Evolutionary conservation across 2,797 vertebrate genomes (phyloP), one percentile per base, ranked within the genome.

Genomic region (Benthosema pterotum): DNA sequence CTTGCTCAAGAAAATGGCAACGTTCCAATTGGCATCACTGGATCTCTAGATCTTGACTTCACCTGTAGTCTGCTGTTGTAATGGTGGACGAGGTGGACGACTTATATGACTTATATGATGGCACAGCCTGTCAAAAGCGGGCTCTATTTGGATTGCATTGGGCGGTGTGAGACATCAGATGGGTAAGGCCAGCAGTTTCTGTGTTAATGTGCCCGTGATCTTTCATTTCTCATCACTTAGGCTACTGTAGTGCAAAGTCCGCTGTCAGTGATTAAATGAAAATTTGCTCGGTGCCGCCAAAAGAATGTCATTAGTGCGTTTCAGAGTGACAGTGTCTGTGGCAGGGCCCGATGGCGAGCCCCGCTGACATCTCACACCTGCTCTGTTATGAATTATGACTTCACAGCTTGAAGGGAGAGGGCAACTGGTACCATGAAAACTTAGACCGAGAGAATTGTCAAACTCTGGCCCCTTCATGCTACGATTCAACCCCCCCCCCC

Each of bases 331-430:
- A 48, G 57, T 38, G 32, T 68, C 79, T 58, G 54, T 28, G 38
- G 57, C 54, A 32, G 61, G 42, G 63, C 59, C 55, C 52, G 49
- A 62, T 75, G 65, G 11, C 49, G 58, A 67, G 63, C 59, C 59
- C 68, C 63, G 15, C 65, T 63, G 28, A 54, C 25, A 80, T 67
- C 75, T 77, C 64, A 65, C n/a, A 43, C 71, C 32, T 42, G 46
- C 63, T 66, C 48, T 50, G 43, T 51, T 9, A 17, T 78, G 78
- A 79, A 73, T 78, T 79, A 83, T 72, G 59, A 65, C 67, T 75
- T 74, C 43, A 60, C 25, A 15, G 25, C 58, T 45, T 67, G 55
- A 64, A 67, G 75, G 19, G 13, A 2, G 48, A 52, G 47, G 43
- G 47, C 62, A 67, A 71, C 53, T 73, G 72, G 55, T 72, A 50